A percentile compares a stretch with the other conserved stretches of the same genome.
Evolutionary conservation across 2,797 vertebrate species (phyloP).

Genomic region (Karalla daura): DNA sequence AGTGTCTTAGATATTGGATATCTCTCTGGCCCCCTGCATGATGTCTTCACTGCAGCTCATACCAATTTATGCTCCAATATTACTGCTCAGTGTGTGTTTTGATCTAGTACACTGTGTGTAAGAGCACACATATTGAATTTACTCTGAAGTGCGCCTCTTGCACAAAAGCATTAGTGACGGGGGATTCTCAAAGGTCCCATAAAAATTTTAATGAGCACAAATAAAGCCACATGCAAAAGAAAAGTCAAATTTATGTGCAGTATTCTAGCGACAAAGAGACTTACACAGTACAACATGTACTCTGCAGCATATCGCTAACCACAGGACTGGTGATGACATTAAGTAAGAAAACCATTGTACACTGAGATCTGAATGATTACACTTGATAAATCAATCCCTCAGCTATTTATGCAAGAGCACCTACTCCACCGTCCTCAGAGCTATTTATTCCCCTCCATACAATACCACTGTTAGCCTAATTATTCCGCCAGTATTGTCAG

Average conservation of each 20-base stretch:
- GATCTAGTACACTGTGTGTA: not conserved
- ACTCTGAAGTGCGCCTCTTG: slow-evolving; percentile 11
- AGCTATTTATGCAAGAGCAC: slow-evolving; percentile 16
- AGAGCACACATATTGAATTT: slow-evolving; percentile 10
- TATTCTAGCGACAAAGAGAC: slow-evolving; percentile 25
- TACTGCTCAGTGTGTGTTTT: slow-evolving; percentile 27
- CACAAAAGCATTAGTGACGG: slow-evolving; percentile 19
- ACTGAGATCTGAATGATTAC: slow-evolving; percentile 23
- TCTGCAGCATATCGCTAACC: not conserved
- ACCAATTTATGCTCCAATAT: slow-evolving; percentile 31
- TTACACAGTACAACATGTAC: not conserved
- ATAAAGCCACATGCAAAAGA: slow-evolving; percentile 21
- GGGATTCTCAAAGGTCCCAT: slow-evolving; percentile 33
- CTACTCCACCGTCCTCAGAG: slow-evolving; percentile 3
- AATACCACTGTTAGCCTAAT: slow-evolving; percentile 12
- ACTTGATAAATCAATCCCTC: slow-evolving; percentile 27
- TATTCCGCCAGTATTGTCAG: slow-evolving; percentile 19
- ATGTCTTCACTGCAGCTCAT: slow-evolving; percentile 18
- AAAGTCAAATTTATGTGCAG: not conserved
- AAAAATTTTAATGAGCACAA: slow-evolving; percentile 47
- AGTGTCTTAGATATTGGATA: slow-evolving; percentile 21
- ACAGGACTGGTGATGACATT: not conserved
- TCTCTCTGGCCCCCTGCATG: slow-evolving; percentile 15
- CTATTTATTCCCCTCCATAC: slow-evolving; percentile 32
- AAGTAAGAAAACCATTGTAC: not conserved